These are phyloP conservation scores for Pyrocoelia pectoralis DNA, from an alignment of 2,888 invertebrate genomes.

Conservation along the genomic window DNA sequence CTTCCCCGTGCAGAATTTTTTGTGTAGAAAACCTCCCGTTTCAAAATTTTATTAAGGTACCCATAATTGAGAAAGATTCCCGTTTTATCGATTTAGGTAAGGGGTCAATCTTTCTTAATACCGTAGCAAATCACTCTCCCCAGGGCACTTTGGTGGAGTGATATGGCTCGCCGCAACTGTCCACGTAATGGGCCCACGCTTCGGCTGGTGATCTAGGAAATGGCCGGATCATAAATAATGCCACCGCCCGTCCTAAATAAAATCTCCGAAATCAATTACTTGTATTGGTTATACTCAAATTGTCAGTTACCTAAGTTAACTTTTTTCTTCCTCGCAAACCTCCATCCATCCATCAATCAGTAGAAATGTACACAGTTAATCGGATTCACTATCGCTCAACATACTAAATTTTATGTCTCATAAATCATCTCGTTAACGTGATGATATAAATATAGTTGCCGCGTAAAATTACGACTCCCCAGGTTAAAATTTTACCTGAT, in stretches of 20 bases:
- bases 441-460: slow-evolving; percentile 14
- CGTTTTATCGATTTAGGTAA: slow-evolving; percentile 36
- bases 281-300: slow-evolving; percentile 13
- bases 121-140: slow-evolving; percentile 50
- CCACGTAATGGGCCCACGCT: slow-evolving; percentile 54
- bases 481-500: slow-evolving; percentile 40
- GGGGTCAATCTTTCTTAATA: slow-evolving; percentile 47
- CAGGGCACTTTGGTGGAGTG: slow-evolving; percentile 46
- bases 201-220: slow-evolving; percentile 54
- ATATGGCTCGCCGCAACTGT: slow-evolving; percentile 50
- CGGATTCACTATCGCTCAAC: slow-evolving; percentile 10
- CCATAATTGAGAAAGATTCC: slow-evolving; percentile 17
- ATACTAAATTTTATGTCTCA: slow-evolving; percentile 8
- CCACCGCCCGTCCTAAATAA: slow-evolving; percentile 49
- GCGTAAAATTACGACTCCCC: slow-evolving; percentile 32
- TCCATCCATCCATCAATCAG: slow-evolving; percentile 4
- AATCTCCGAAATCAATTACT: slow-evolving; percentile 57
- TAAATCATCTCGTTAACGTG: slow-evolving; percentile 11
- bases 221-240: slow-evolving; percentile 57
- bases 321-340: background rate
- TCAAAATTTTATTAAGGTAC: slow-evolving; percentile 10
- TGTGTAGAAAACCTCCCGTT: slow-evolving; percentile 30
- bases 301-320: background rate
- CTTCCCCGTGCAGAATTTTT: slow-evolving; percentile 26
- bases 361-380: background rate